These are phyloP conservation scores for Brachionus plicatilis DNA, from an alignment of 1,140 invertebrate genomes.

Conservation along the genomic window DNA sequence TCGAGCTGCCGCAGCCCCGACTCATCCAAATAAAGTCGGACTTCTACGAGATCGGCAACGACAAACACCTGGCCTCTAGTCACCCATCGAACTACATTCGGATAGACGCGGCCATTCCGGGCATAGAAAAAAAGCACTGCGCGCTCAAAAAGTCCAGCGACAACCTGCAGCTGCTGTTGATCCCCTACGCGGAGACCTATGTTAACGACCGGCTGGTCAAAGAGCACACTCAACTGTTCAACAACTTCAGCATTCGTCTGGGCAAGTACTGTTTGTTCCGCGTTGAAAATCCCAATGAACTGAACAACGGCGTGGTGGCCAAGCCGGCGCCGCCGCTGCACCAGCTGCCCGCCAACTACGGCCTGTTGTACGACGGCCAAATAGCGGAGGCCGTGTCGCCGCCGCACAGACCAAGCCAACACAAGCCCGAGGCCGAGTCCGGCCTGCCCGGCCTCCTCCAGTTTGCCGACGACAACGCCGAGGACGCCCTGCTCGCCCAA, in stretches of 20 bases:
- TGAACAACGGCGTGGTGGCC: neutral
- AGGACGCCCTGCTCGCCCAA: neutral
- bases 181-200: conserved; percentile 82
- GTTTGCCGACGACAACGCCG: neutral
- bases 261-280: conserved; percentile 80
- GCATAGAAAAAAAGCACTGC: conserved; percentile 81
- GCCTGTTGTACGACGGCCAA: conserved; percentile 26
- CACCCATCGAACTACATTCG: conserved; percentile 29
- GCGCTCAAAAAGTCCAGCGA: conserved; percentile 82
- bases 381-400: neutral
- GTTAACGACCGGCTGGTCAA: conserved; percentile 84
- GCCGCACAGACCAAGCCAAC: neutral
- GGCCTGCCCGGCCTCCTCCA: conserved; percentile 35
- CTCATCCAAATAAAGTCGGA: conserved; percentile 58
- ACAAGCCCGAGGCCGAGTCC: neutral
- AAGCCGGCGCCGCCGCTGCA: neutral
- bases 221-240: conserved; percentile 82
- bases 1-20: conserved; percentile 60
- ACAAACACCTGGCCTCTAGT: conserved; percentile 7
- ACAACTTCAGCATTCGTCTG: conserved; percentile 58
- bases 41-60: conserved; percentile 41
- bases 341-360: neutral
- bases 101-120: conserved; percentile 45
- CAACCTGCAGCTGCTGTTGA: conserved; percentile 85
- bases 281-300: conserved; percentile 74